Base-by-base conservation (phyloP, 2,888 invertebrate species). In the Agonopterix alstromeriana region DNA sequence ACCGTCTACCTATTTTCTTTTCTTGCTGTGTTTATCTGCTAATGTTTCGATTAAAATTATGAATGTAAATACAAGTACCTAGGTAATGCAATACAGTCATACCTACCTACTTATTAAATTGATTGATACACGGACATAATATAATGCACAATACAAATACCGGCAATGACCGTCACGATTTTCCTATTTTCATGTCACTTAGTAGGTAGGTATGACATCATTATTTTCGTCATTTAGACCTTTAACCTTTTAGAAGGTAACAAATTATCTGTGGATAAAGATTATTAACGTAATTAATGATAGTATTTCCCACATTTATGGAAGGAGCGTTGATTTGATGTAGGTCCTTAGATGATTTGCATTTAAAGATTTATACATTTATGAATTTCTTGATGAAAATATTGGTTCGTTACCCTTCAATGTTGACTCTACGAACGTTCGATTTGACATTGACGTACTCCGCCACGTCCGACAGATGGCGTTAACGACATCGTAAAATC, bases 131-230 rank as follows among this genome's bases (percentile, higher is more conserved):
- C 3, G 38, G 3, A 10, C n/a, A 38, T 38, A 38, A 38, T n/a
- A 38, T 38, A 38, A 38, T n/a, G n/a, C 38, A 38, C 1, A 38
- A n/a, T 38, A 38, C n/a, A n/a, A n/a, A 38, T n/a, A 38, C 1
- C 4, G 38, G 38, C 38, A 38, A 38, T n/a, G n/a, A n/a, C 9
- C 38, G 7, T 10, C 38, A 38, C 38, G 38, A n/a, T 38, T 38
- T 38, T 9, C 42, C 12, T 12, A 42, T 42, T 42, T 42, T 42
- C 10, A 10, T 42, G 10, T 42, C 12, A 11, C 42, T 1, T 48
- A 10, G 11, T n/a, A n/a, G n/a, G n/a, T 55, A 45, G 36, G 54
- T 55, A 65, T 70, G 69, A 66, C 67, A 64, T 71, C 65, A 66
- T 61, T 55, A 56, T 57, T 60, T 60, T 63, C 58, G 62, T 56